phyloP scores from a whole-genome alignment of 2,113 vertebrate species.

The Nanorana parkeri region DNA sequence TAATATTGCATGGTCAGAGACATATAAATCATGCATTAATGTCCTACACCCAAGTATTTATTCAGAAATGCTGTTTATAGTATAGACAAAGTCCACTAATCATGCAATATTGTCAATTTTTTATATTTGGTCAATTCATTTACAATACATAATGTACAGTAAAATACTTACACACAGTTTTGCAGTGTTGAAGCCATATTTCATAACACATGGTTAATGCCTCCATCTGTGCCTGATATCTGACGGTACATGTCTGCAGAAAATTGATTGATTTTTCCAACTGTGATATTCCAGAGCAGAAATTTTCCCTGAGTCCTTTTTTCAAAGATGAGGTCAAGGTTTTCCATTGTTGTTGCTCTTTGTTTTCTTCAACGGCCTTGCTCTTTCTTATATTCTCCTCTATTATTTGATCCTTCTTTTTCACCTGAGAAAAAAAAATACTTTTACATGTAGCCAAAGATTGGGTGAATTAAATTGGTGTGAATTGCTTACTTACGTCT shows the following conservation, averaged over 20 bases:
- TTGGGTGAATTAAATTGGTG: no score
- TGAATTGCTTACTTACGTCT: no score
- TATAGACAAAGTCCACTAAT: no score
- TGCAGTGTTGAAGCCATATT: slow-evolving; percentile 55
- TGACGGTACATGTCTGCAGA: slow-evolving; percentile 46
- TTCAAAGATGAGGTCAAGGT: slow-evolving; percentile 29
- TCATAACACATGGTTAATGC: slow-evolving; percentile 59
- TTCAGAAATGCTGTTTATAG: no score
- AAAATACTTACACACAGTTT: slow-evolving; percentile 51
- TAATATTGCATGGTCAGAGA: no score
- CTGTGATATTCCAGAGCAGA: slow-evolving; percentile 58
- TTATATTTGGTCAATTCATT: no score
- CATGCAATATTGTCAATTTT: no score
- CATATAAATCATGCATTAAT: no score
- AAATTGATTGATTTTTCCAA: slow-evolving; percentile 56
- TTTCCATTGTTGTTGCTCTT: slow-evolving; percentile 39
- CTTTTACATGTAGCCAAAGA: no score
- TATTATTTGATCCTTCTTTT: slow-evolving; percentile 59
- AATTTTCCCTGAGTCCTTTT: slow-evolving; percentile 57
- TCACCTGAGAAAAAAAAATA: neutral
- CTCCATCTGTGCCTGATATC: slow-evolving; percentile 55
- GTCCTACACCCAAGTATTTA: no score
- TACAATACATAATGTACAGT: no score
- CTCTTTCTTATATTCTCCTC: slow-evolving; percentile 54
- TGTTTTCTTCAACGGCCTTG: slow-evolving; percentile 43